phyloP scores from a whole-genome alignment of 2,113 vertebrate genomes.

The Lepidothrix coronata region DNA sequence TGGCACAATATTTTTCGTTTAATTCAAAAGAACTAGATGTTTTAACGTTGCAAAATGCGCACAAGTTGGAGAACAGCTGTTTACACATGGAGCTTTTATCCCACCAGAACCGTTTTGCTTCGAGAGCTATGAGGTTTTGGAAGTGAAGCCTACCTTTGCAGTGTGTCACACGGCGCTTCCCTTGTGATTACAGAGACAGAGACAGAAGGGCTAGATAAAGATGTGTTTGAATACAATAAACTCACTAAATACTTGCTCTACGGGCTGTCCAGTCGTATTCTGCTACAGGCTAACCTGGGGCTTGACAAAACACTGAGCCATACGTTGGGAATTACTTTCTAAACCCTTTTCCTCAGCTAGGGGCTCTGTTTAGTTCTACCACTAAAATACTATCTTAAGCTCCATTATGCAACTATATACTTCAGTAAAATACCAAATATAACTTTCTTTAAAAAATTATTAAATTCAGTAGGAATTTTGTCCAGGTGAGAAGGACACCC shows the following conservation, averaged over 20 bases:
- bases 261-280: neutral
- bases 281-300: neutral
- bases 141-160: slow-evolving; percentile 93
- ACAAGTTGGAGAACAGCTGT: neutral
- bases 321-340: neutral
- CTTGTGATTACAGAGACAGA: slow-evolving; percentile 95
- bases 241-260: slow-evolving; percentile 59
- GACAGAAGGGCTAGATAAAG: slow-evolving; percentile 88
- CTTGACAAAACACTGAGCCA: neutral
- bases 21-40: neutral
- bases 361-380: neutral
- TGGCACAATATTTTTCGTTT: neutral
- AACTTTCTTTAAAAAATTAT: neutral
- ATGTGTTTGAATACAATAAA: slow-evolving; percentile 67
- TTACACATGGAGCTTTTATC: neutral
- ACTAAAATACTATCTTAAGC: neutral
- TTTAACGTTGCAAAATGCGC: neutral
- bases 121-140: slow-evolving; percentile 74
- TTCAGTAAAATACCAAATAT: neutral
- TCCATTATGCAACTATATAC: neutral
- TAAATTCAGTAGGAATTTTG: neutral
- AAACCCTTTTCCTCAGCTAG: neutral
- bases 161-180: slow-evolving; percentile 96
- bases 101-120: slow-evolving; percentile 53
- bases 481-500: neutral